Evolutionary conservation across 2,888 invertebrate species (phyloP), one percentile per base, ranked within the genome.

Genomic region (Eutolmus rufibarbis): DNA sequence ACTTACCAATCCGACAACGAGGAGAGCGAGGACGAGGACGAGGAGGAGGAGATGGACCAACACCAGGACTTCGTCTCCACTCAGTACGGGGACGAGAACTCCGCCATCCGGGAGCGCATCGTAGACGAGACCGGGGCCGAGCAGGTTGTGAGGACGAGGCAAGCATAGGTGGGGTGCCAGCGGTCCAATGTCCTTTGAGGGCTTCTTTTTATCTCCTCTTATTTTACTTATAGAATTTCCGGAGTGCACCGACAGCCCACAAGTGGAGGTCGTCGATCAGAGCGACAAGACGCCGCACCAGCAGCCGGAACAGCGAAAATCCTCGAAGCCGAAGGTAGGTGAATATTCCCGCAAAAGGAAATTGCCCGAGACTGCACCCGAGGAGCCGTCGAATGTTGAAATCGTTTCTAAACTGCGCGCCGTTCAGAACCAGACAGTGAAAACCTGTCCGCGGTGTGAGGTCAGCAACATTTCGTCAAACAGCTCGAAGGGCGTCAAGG

Each of bases 11-110:
- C 88, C 7, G 88, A 85, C 8, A 51, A 23, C 43, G 87, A 40
- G 40, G 40, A 40, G 12, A 12, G 12, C 2, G 40, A 86, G n/a
- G n/a, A n/a, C n/a, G n/a, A n/a, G n/a, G 88, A 88, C n/a, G n/a
- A n/a, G n/a, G 74, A 31, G 23, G 66, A 46, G 37, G 74, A 31
- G 1, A 12, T 34, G 57, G 82, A 82, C 14, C 31, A 14, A 0
- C 9, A 23, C 7, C 66, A 82, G 31, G 57, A 57, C 23, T 40
- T 57, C 19, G 57, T 31, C 9, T 77, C 87, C 46, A 82, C 86
- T 3, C 86, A 88, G 84, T 87, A 51, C 5, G 87, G 56, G 1
- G 87, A 82, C 8, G 87, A 87, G 43, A 81, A 87, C 16, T 85
- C 31, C 31, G 12, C 66, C 28, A 31, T 78, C n/a, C 9, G 57